Conservation (phyloP, 2,888 invertebrate species). For the Syritta pipiens region DNA sequence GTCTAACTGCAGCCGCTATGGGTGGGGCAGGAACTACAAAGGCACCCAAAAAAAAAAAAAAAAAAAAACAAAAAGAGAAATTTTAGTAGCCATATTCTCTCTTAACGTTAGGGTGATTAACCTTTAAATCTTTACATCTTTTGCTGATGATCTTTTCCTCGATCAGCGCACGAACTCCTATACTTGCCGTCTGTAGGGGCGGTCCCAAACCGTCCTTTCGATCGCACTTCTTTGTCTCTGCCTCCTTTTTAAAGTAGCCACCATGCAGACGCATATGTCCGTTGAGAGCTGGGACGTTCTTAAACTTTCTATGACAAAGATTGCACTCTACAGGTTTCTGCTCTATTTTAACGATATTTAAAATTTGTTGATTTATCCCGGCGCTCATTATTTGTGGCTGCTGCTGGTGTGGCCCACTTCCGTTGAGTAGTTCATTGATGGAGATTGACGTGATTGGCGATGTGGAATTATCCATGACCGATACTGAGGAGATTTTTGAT, state of each 20-base stretch:
- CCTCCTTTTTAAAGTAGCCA: conserved; percentile 97
- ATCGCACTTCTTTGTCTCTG: conserved; percentile 91
- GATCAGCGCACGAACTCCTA: conserved; percentile 92
- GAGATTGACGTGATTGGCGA: conserved; percentile 72
- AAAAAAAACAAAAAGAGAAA: neutral
- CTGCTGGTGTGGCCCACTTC: conserved; percentile 75
- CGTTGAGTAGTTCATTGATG: conserved; percentile 70
- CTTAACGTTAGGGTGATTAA: no score
- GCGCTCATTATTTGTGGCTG: conserved; percentile 75
- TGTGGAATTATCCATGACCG: conserved; percentile 72
- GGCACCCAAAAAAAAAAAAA: conserved; percentile 74
- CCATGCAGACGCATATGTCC: conserved; percentile 99
- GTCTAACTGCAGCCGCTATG: conserved; percentile 75
- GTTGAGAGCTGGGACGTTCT: conserved; percentile 98
- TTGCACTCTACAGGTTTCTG: conserved; percentile 96
- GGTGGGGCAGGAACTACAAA: conserved; percentile 80
- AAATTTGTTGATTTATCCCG: conserved; percentile 76
- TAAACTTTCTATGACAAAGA: conserved; percentile 96
- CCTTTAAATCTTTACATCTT: conserved; percentile 81
- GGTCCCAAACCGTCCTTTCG: conserved; percentile 91
- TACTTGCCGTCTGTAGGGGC: conserved; percentile 94
- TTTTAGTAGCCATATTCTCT: no score
- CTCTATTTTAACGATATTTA: conserved; percentile 81
- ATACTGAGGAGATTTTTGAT: conserved; percentile 69
- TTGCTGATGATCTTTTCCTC: conserved; percentile 96